phyloP scores from a whole-genome alignment of 2,113 vertebrate species.

The human region DNA sequence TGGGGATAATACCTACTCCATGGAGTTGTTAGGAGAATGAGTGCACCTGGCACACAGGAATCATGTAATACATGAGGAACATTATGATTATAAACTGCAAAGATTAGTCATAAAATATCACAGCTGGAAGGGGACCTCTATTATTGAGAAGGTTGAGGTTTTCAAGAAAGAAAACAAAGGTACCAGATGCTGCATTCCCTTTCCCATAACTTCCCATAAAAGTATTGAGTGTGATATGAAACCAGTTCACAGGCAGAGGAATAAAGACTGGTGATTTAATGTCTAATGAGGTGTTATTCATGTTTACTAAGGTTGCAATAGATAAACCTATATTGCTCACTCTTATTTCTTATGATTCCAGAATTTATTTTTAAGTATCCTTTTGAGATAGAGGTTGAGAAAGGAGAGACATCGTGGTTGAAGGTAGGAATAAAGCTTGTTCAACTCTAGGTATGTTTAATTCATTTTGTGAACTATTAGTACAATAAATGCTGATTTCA shows the following conservation, averaged over 20 bases:
- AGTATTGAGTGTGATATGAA: not conserved
- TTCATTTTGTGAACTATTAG: constrained; percentile 55
- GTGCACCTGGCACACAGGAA: not conserved
- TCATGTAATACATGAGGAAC: not conserved
- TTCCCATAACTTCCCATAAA: not conserved
- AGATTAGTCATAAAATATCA: not conserved
- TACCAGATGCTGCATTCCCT: not conserved
- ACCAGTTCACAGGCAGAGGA: not conserved
- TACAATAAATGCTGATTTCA: constrained; percentile 69
- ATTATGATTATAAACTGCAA: not conserved
- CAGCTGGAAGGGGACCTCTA: not conserved
- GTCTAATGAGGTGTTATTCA: not conserved
- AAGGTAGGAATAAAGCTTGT: constrained; percentile 53
- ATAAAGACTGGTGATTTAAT: not conserved
- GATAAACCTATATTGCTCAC: not conserved
- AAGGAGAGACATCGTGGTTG: not conserved
- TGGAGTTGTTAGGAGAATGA: not conserved
- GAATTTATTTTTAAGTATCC: constrained; percentile 48
- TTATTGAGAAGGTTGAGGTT: not conserved
- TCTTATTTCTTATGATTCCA: constrained; percentile 28
- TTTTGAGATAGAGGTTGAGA: constrained; percentile 35
- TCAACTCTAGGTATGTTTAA: constrained; percentile 65
- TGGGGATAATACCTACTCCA: not conserved
- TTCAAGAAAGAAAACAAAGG: constrained; percentile 16
- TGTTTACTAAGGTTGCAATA: not conserved